Evolutionary conservation across 2,113 vertebrate genomes (phyloP).

Genomic region (Tragelaphus scriptus): DNA sequence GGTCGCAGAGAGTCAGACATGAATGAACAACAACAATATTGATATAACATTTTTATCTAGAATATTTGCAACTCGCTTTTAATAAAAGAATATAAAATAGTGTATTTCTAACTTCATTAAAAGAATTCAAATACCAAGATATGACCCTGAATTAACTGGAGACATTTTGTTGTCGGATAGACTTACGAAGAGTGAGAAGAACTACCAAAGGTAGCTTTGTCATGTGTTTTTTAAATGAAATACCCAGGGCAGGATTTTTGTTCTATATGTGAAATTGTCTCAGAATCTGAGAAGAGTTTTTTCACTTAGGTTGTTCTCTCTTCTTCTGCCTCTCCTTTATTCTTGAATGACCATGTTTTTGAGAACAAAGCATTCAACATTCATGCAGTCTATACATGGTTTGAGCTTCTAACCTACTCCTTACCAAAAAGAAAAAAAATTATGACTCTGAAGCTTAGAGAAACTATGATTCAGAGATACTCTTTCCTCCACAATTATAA

Average conservation of each 20-base stretch:
- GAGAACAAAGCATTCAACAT: constrained; percentile 15
- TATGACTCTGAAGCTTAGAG: constrained; percentile 20
- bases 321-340: background rate
- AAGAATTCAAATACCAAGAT: background rate
- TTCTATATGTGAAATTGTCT: background rate
- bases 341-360: background rate
- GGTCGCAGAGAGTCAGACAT: background rate
- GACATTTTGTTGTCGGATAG: background rate
- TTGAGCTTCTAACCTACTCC: constrained; percentile 5
- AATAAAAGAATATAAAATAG: background rate
- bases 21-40: background rate
- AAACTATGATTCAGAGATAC: constrained; percentile 45
- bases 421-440: constrained; percentile 31
- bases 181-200: background rate
- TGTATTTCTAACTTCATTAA: background rate
- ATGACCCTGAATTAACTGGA: background rate
- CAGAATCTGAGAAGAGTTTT: background rate
- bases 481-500: constrained; percentile 28
- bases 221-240: background rate
- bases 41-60: background rate
- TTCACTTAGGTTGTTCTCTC: background rate
- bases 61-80: background rate
- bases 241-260: background rate
- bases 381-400: background rate
- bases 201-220: background rate